Percentiles rank a stretch among this genome's conserved stretches.
phyloP scores from a whole-genome alignment of 2,113 vertebrate genomes.

The Hippocampus barbouri region DNA sequence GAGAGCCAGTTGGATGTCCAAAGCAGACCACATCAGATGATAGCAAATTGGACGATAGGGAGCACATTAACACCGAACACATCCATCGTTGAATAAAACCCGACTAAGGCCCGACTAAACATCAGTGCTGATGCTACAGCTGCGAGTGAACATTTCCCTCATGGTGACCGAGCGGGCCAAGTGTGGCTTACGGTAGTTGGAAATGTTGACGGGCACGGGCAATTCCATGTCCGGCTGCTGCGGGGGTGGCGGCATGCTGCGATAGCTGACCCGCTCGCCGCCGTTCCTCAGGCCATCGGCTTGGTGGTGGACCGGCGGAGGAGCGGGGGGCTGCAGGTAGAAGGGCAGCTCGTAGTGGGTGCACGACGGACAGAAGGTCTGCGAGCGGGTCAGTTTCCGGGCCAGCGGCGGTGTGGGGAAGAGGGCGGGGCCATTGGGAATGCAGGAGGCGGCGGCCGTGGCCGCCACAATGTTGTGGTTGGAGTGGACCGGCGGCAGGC shows the following conservation, averaged over 20 bases:
- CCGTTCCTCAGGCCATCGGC: conserved; percentile 76
- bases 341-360: conserved; percentile 84
- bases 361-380: conserved; percentile 84
- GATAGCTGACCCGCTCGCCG: conserved; percentile 81
- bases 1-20: conserved; percentile 51
- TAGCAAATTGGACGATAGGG: conserved; percentile 25
- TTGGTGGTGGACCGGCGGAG: conserved; percentile 75
- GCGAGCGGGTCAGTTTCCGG: conserved; percentile 76
- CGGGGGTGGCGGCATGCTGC: conserved; percentile 82
- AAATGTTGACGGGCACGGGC: conserved; percentile 72
- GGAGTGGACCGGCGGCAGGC: conserved; percentile 86
- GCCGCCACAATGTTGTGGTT: conserved; percentile 86
- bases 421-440: conserved; percentile 83
- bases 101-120: conserved; percentile 71
- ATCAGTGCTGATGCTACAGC: conserved; percentile 95
- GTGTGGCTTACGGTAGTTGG: conserved; percentile 83
- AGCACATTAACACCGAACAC: conserved; percentile 30
- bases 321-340: conserved; percentile 83
- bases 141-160: conserved; percentile 91
- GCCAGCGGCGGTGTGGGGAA: conserved; percentile 78
- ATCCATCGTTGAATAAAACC: conserved; percentile 23
- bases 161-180: conserved; percentile 89
- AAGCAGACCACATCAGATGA: conserved; percentile 20
- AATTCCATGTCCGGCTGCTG: conserved; percentile 85
- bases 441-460: conserved; percentile 65